These are phyloP conservation scores for Carlito syrichta DNA, from an alignment of 2,113 vertebrate species.

Conservation along the genomic window DNA sequence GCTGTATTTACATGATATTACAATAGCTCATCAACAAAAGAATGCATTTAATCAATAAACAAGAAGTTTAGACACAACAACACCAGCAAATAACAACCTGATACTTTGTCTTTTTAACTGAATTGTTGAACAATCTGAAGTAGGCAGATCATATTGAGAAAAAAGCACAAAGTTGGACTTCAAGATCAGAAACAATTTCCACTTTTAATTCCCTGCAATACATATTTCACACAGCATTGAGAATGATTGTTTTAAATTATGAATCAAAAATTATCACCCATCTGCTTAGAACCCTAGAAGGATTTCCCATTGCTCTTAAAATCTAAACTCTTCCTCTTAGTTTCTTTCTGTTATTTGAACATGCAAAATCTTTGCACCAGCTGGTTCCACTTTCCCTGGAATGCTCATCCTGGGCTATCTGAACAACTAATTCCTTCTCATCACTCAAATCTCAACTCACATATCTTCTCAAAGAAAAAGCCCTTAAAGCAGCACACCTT, in stretches of 20 bases:
- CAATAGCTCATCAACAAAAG: not conserved
- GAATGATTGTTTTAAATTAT: not conserved
- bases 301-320: not conserved
- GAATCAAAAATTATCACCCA: not conserved
- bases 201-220: not conserved
- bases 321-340: not conserved
- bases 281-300: not conserved
- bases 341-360: not conserved
- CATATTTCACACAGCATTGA: not conserved
- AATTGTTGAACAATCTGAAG: not conserved
- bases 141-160: not conserved
- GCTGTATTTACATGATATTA: not conserved
- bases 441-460: not conserved
- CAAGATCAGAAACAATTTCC: not conserved
- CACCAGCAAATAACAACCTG: not conserved
- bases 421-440: not conserved
- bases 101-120: not conserved
- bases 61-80: not conserved
- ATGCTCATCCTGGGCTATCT: not conserved
- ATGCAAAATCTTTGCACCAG: not conserved
- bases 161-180: not conserved
- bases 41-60: not conserved
- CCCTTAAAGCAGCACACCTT: not conserved
- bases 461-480: slow-evolving; percentile 24
- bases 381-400: not conserved